Evolutionary conservation across 2,888 invertebrate species (phyloP).

Genomic region (Physocephala rufipes): DNA sequence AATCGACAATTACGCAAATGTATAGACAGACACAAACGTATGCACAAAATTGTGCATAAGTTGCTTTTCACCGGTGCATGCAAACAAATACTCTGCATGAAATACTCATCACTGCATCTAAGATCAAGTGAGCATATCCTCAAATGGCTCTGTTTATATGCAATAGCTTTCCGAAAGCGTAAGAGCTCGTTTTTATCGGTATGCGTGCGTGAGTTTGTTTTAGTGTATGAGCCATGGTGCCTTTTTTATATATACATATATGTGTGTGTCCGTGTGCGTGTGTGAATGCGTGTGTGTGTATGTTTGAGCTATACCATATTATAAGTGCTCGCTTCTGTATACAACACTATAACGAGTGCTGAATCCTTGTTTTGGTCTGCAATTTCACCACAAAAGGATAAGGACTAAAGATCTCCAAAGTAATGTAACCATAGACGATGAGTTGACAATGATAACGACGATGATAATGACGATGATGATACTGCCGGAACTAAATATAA

Average conservation of each 20-base stretch:
- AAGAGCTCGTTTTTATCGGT: background rate
- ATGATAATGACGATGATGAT: background rate
- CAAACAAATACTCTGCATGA: too few relatives aligned
- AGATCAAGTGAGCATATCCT: conserved; percentile 1
- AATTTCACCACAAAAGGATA: conserved; percentile 1
- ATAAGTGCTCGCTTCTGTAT: background rate
- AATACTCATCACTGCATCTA: background rate
- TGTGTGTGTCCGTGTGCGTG: too few relatives aligned
- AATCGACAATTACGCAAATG: background rate
- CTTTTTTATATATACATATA: too few relatives aligned
- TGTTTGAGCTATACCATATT: too few relatives aligned
- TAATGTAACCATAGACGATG: background rate
- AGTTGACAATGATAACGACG: background rate
- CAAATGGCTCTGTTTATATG: background rate
- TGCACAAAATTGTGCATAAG: too few relatives aligned
- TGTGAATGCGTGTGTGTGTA: background rate
- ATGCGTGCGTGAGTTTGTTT: background rate
- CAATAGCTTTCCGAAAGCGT: background rate
- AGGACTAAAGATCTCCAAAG: background rate
- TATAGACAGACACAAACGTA: too few relatives aligned
- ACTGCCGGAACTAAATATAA: background rate
- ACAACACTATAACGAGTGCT: background rate
- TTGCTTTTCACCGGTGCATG: too few relatives aligned
- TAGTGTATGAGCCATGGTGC: too few relatives aligned
- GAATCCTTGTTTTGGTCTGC: background rate